Base-by-base conservation (phyloP, 2,888 invertebrate genomes). In the Coelopa pilipes region DNA sequence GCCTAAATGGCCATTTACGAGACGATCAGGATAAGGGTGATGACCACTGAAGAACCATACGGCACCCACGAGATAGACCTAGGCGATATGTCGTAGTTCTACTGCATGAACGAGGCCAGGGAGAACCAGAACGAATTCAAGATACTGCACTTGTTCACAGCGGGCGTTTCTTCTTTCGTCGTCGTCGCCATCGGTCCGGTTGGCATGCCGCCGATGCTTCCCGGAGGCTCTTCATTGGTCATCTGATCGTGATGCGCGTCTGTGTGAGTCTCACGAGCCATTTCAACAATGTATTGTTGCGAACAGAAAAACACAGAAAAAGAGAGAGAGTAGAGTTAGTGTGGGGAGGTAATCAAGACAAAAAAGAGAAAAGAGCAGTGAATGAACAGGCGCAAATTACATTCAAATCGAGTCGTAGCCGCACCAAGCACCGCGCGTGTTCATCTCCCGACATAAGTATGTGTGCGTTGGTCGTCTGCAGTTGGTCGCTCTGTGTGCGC, bases 1-100 rank as follows among this genome's bases (percentile, higher is more conserved):
- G 98, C 97, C 82, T 99, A 90, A 88, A 99, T 99, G 75, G 99
- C 99, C 63, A 99, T 99, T 88, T 99, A 99, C 24, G 98, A 98
- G 72, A 98, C 98, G 78, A 98, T 97, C 74, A 99, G 91, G 83
- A 99, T 99, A 77, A 99, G 90, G 0, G 98, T 99, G 89, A 99
- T 99, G 88, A 99, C 99, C 98, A n/a, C n/a, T n/a, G n/a, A n/a
- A 99, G 98, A 99, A 99, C 99, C 99, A 99, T 1, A 98, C 98
- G 57, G 96, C 96, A 59, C 98, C 98, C 1, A 99, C 99, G 88
- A 87, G 75, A 87, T 82, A 19, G 89, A 96, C 93, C 96, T 93
- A 17, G 99, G 99, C 74, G 97, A 95, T 77, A 98, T 94, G 88
- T 99, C 98, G 84, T 97, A 96, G 84, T 98, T 98, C 89, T 99